Percentiles rank a stretch among this genome's conserved stretches.
These are phyloP conservation scores for Xenopus petersii DNA, from an alignment of 2,797 vertebrate genomes.

Conservation along the genomic window DNA sequence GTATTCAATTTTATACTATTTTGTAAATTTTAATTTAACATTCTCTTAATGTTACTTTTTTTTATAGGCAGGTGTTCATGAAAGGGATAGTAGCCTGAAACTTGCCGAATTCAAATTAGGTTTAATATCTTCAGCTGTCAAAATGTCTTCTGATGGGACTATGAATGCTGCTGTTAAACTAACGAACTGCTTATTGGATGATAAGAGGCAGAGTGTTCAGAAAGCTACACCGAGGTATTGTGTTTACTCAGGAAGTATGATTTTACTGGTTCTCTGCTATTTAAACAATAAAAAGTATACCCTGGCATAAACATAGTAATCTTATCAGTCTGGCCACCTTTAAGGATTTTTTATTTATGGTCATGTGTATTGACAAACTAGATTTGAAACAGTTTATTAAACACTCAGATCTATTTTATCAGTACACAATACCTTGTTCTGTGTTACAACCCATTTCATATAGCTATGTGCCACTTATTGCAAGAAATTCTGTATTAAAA, in stretches of 20 bases:
- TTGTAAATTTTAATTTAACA: not conserved
- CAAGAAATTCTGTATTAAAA: too few species aligned
- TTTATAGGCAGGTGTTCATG: slow-evolving; percentile 59
- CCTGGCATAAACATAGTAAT: too few species aligned
- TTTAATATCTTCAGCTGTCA: slow-evolving; percentile 81
- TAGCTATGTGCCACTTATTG: too few species aligned
- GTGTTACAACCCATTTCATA: too few species aligned
- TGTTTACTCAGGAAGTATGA: not conserved
- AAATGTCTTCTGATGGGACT: slow-evolving; percentile 86
- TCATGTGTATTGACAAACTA: too few species aligned
- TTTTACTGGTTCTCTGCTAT: not conserved
- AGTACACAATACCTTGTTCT: too few species aligned
- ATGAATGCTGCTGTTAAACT: slow-evolving; percentile 82
- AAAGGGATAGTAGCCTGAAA: slow-evolving; percentile 62
- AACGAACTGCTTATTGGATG: slow-evolving; percentile 86
- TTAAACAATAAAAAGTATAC: not conserved
- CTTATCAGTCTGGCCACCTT: too few species aligned
- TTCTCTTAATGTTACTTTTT: slow-evolving; percentile 29
- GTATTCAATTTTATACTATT: too few species aligned
- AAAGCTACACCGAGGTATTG: slow-evolving; percentile 85
- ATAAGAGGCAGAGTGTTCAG: slow-evolving; percentile 81
- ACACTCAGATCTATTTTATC: too few species aligned
- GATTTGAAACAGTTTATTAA: too few species aligned
- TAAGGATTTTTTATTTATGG: too few species aligned
- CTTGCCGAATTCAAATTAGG: slow-evolving; percentile 90